Conservation (phyloP, 1,140 invertebrate genomes). For the Homalodisca vitripennis region DNA sequence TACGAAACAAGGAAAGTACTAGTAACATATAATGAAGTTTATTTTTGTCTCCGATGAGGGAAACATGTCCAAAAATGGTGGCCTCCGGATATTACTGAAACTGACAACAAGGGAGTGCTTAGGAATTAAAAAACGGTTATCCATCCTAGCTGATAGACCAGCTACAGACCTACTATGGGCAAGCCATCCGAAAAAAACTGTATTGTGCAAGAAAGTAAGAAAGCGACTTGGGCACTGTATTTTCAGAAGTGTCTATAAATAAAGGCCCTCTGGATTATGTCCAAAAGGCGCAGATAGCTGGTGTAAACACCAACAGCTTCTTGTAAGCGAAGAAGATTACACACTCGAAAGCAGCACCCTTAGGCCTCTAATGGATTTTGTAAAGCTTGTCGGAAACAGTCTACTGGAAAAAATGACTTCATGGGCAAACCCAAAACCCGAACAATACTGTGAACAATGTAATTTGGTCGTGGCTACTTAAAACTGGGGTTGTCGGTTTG, state of each 20-base stretch:
- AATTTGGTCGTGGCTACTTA: slow-evolving; percentile 40
- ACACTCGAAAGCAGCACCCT: slow-evolving; percentile 8
- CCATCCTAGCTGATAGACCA: slow-evolving; percentile 19
- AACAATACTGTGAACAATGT: slow-evolving; percentile 38
- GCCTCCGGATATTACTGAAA: too few relatives aligned
- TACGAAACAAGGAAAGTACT: too few relatives aligned
- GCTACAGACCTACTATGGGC: slow-evolving; percentile 32
- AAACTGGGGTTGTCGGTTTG: slow-evolving; percentile 37
- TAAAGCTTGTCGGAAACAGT: slow-evolving; percentile 37
- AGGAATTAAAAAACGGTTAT: slow-evolving; percentile 6
- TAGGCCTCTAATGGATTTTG: slow-evolving; percentile 26
- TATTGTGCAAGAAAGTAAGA: slow-evolving; percentile 31
- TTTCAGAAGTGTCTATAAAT: slow-evolving; percentile 21
- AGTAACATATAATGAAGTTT: too few relatives aligned
- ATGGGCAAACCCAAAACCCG: slow-evolving; percentile 38
- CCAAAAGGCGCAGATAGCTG: slow-evolving; percentile 41
- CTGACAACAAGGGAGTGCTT: slow-evolving; percentile 10
- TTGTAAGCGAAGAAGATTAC: slow-evolving; percentile 11
- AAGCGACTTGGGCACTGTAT: slow-evolving; percentile 30
- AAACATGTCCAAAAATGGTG: too few relatives aligned
- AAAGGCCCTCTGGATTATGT: slow-evolving; percentile 36
- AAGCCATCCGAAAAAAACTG: slow-evolving; percentile 29
- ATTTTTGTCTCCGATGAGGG: too few relatives aligned
- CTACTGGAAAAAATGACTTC: slow-evolving; percentile 35
- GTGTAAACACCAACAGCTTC: slow-evolving; percentile 43